Percentiles rank a stretch among this genome's conserved stretches.
Conservation (phyloP, 2,888 invertebrate species). For the Mylabris sibirica region DNA sequence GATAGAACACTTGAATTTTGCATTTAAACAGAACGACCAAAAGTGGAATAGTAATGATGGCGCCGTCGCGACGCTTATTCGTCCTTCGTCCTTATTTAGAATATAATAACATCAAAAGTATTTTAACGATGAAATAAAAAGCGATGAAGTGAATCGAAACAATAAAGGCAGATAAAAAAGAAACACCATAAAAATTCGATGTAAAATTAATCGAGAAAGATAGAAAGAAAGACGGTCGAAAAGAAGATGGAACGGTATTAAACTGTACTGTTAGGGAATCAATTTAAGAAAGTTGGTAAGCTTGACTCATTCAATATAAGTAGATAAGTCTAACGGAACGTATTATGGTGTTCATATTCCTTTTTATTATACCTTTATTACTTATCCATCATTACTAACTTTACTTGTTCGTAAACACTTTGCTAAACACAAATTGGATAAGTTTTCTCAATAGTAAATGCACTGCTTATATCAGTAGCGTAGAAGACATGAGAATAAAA, state of each 20-base stretch:
- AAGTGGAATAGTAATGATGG: background rate
- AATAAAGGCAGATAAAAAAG: background rate
- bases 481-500: too few relatives aligned
- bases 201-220: background rate
- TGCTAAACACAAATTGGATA: too few relatives aligned
- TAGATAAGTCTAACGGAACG: background rate
- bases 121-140: background rate
- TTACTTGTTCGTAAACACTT: too few relatives aligned
- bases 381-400: background rate
- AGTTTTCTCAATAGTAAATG: too few relatives aligned
- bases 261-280: background rate
- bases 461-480: too few relatives aligned
- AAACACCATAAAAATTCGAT: background rate
- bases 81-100: background rate
- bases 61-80: slow-evolving; percentile 13
- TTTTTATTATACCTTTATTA: background rate
- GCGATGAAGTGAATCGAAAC: background rate
- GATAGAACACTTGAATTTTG: background rate
- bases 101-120: background rate
- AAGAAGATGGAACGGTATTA: background rate
- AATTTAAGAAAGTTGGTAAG: background rate
- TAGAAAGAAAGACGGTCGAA: background rate
- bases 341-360: background rate
- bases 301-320: background rate
- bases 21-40: background rate